Conservation (phyloP, 1,140 invertebrate species). For the Pteromalus puparum region DNA sequence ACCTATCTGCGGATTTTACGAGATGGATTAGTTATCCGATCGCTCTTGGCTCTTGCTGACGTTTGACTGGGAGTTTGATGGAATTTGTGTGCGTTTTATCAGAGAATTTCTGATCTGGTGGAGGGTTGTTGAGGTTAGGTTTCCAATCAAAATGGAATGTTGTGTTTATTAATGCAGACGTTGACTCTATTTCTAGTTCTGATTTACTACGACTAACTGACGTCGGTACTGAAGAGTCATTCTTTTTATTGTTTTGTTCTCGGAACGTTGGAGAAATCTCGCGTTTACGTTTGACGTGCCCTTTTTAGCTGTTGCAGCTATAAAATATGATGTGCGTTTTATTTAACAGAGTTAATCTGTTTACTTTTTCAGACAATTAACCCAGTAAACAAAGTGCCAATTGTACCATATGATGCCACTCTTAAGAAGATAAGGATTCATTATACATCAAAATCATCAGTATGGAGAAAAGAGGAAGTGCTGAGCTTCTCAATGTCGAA, state of each 20-base stretch:
- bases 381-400: not conserved
- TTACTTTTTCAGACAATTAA: not conserved
- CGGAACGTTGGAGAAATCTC: not conserved
- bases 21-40: not conserved
- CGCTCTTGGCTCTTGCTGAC: not conserved
- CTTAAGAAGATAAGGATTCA: constrained; percentile 31
- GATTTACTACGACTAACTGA: not conserved
- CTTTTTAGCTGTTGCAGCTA: not conserved
- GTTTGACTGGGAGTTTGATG: not conserved
- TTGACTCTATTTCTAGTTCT: constrained; percentile 2
- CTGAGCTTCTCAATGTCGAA: constrained; percentile 75
- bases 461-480: constrained; percentile 75
- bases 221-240: not conserved
- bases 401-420: constrained; percentile 33
- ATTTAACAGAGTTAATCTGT: not conserved
- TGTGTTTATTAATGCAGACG: not conserved
- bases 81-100: not conserved
- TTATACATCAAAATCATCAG: constrained; percentile 4
- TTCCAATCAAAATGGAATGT: not conserved
- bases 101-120: not conserved
- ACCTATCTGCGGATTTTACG: not conserved
- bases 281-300: not conserved
- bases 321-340: not conserved
- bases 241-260: not conserved
- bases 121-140: not conserved